phyloP scores from a whole-genome alignment of 2,113 vertebrate genomes.

The Triplophysa dalaica region DNA sequence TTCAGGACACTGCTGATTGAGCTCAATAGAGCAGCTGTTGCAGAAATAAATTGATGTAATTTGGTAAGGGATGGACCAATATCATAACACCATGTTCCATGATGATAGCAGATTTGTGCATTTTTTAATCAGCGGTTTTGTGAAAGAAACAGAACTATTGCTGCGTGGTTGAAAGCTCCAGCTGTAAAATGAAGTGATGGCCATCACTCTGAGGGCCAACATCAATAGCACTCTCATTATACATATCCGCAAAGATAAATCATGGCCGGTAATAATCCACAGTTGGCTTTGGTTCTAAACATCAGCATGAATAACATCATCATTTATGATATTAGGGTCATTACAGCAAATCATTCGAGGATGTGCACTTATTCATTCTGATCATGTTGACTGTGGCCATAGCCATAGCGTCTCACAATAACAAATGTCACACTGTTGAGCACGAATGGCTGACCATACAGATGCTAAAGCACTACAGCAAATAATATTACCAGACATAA shows the following conservation, averaged over 20 bases:
- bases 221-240: constrained; percentile 16
- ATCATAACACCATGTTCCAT: constrained; percentile 10
- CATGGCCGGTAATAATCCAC: constrained; percentile 17
- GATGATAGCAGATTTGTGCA: neutral
- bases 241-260: constrained; percentile 3
- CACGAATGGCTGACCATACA: neutral
- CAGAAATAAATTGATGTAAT: constrained; percentile 25
- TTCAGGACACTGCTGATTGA: constrained; percentile 29
- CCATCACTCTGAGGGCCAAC: constrained; percentile 7
- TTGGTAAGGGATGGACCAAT: constrained; percentile 27
- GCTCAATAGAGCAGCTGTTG: constrained; percentile 36
- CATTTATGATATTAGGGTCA: constrained; percentile 6
- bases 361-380: constrained; percentile 3
- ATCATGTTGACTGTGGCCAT: neutral
- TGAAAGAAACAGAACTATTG: neutral
- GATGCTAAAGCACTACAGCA: neutral
- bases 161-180: constrained; percentile 28
- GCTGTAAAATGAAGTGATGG: constrained; percentile 22
- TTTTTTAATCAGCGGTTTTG: constrained; percentile 13
- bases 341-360: constrained; percentile 1
- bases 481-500: too few relatives aligned
- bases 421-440: neutral
- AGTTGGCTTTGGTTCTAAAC: neutral
- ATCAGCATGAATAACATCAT: constrained; percentile 14
- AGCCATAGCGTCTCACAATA: neutral